phyloP scores from a whole-genome alignment of 2,113 vertebrate species.

The Tetrao urogallus region DNA sequence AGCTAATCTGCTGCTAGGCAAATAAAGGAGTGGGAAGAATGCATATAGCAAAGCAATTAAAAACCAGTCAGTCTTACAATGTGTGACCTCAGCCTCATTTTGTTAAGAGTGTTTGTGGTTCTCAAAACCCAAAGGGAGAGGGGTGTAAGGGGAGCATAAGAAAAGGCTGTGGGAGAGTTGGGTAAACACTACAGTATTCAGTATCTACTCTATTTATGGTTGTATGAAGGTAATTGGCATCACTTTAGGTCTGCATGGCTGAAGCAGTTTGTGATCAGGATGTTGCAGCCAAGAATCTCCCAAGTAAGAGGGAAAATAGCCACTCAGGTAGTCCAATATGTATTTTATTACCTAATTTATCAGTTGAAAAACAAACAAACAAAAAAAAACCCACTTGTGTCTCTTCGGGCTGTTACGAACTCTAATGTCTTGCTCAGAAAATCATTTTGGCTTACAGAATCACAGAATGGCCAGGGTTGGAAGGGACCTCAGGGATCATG shows the following conservation, averaged over 20 bases:
- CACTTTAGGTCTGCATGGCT: background rate
- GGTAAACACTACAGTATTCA: background rate
- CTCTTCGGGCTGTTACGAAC: background rate
- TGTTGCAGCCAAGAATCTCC: accelerated
- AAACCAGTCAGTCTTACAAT: background rate
- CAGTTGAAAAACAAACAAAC: background rate
- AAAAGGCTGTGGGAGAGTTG: background rate
- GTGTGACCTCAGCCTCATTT: background rate
- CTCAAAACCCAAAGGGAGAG: background rate
- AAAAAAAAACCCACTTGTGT: background rate
- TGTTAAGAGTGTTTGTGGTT: background rate
- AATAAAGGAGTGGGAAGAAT: background rate
- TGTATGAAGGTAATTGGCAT: background rate
- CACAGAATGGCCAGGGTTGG: no score
- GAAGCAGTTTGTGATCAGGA: background rate
- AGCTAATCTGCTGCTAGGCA: background rate
- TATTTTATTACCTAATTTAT: background rate
- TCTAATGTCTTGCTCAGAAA: background rate
- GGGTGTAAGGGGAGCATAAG: background rate
- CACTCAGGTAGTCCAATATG: background rate
- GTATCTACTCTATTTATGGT: background rate
- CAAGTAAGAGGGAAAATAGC: background rate
- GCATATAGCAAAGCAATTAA: background rate
- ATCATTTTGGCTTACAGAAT: background rate
- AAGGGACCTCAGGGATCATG: no score